These are phyloP conservation scores for Dryococelus australis DNA, from an alignment of 2,888 invertebrate species.

Conservation along the genomic window DNA sequence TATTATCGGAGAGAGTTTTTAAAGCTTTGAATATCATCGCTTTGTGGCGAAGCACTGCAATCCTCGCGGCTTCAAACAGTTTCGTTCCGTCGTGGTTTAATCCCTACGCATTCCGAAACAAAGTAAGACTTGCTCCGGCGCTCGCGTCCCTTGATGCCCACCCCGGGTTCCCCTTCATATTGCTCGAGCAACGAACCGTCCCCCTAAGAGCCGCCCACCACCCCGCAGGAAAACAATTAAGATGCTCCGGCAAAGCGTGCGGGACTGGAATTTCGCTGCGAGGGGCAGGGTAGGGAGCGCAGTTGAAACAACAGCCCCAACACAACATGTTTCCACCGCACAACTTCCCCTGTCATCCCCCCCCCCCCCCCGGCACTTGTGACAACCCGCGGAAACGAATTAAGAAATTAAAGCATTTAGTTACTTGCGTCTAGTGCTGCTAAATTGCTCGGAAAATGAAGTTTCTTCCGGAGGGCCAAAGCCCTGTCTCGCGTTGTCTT, in stretches of 20 bases:
- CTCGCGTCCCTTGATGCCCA: not conserved
- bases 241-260: not conserved
- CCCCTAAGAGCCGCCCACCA: not conserved
- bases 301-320: not conserved
- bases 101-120: not conserved
- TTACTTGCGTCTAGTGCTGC: slow-evolving; percentile 44
- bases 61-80: not conserved
- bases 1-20: not conserved
- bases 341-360: not conserved
- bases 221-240: slow-evolving; percentile 18
- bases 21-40: not conserved
- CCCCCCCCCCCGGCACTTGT: slow-evolving; percentile 5
- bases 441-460: slow-evolving; percentile 49
- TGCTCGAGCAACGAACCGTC: too few relatives aligned
- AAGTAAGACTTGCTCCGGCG: not conserved
- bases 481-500: not conserved
- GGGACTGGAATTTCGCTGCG: slow-evolving; percentile 22
- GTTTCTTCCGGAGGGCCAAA: slow-evolving; percentile 31
- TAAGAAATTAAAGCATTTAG: slow-evolving; percentile 47
- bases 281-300: not conserved
- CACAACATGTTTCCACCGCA: not conserved
- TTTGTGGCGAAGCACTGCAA: not conserved
- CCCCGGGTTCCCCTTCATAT: slow-evolving; percentile 63
- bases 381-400: slow-evolving; percentile 40
- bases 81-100: not conserved